Base-by-base conservation (phyloP, 2,888 invertebrate genomes). In the Oscheius sp. region DNA sequence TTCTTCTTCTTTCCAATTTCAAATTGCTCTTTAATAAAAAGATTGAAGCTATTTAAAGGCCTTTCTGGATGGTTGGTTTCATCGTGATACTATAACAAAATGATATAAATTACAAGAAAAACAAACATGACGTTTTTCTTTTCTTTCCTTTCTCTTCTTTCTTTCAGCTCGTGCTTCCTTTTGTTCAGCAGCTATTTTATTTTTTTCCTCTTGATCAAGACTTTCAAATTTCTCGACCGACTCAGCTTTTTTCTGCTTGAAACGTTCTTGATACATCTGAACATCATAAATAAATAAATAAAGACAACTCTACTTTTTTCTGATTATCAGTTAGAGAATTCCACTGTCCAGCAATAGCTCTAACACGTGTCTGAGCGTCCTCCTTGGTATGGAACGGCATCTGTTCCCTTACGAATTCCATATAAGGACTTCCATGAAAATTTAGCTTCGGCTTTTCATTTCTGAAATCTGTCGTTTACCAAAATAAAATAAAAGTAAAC, bases 11-110 rank as follows among this genome's bases (percentile, higher is more conserved):
- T 68, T 22, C 20, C 22, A n/a, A 36, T 9, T 6, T 47, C 59
- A 49, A 69, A 66, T 28, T 67, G 56, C 24, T 72, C 61, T 56
- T 72, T 67, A 12, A 72, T 28, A 41, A 70, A 72, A 1, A 67
- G 59, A n/a, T 38, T n/a, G 17, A 49, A 51, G 17, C 45, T 61
- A 28, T 17, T 63, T 2, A 59, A 12, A 12, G 72, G 70, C 9
- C 33, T 17, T 22, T 56, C 49, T 0, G 72, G 72, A 63, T 65
- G 72, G 20, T 57, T 47, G 12, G 69, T 70, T 49, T 57, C 32
- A 47, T 70, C 70, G 62, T 62, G 62, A 41, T 50, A 8, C 67
- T 67, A 47, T 51, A 26, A 51, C 1, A 2, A 54, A 51, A 36
- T 32, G 30, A 26, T 24, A 32, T 14, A 28, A 26, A 20, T 5